Evolutionary conservation across 2,888 invertebrate genomes (phyloP).

Genomic region (Gari tellinella): DNA sequence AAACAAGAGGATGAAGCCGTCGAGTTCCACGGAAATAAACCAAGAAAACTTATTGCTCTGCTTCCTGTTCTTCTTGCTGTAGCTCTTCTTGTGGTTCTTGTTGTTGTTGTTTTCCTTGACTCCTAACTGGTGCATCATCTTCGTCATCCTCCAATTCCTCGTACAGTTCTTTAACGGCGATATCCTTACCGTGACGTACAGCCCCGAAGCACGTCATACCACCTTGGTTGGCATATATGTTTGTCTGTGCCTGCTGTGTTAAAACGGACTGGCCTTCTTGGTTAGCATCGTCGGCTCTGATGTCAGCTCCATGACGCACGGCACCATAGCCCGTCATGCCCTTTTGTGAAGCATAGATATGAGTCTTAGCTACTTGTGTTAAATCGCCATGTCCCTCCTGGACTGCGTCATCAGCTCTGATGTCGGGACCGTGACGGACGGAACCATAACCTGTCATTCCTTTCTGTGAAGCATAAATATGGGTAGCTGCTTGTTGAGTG

Average conservation of each 20-base stretch:
- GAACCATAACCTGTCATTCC: constrained; percentile 79
- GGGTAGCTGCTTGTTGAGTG: constrained; percentile 81
- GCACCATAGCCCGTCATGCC: constrained; percentile 69
- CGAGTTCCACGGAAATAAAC: constrained; percentile 5
- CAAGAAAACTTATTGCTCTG: constrained; percentile 5
- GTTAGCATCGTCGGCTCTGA: constrained; percentile 78
- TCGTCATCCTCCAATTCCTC: constrained; percentile 72
- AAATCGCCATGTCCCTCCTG: constrained; percentile 76
- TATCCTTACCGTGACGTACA: constrained; percentile 81
- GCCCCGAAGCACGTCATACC: constrained; percentile 81
- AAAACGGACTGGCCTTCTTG: constrained; percentile 77
- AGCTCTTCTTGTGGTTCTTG: constrained; percentile 11
- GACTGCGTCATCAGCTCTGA: constrained; percentile 77
- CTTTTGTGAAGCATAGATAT: constrained; percentile 73
- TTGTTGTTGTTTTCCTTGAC: constrained; percentile 21
- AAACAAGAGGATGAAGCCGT: constrained; percentile 22
- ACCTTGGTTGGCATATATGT: constrained; percentile 81
- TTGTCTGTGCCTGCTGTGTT: constrained; percentile 82
- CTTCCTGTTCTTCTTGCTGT: constrained; percentile 7
- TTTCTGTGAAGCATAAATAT: constrained; percentile 81
- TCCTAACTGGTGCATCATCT: constrained; percentile 41
- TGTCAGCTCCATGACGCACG: constrained; percentile 82
- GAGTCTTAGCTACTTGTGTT: constrained; percentile 81
- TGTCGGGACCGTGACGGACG: constrained; percentile 77
- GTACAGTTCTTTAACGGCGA: constrained; percentile 78